Conservation (phyloP, 2,113 vertebrate genomes). For the Ailurus styani region DNA sequence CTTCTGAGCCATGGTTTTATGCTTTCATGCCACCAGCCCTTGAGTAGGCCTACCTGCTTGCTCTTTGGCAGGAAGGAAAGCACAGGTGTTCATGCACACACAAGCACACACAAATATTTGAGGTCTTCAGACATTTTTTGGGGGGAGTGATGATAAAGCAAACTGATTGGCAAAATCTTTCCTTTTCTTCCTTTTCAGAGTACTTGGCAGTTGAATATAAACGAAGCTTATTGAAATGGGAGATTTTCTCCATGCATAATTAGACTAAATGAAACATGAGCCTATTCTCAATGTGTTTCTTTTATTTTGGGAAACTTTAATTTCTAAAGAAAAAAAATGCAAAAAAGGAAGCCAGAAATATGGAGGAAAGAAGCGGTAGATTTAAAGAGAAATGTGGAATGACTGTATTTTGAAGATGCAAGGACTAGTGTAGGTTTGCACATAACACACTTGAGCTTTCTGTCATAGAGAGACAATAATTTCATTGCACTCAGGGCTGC, state of each 20-base stretch:
- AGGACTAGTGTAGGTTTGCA: neutral
- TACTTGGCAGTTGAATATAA: constrained; percentile 76
- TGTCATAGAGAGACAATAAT: rapidly evolving
- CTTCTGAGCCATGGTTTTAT: neutral
- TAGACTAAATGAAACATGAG: constrained; percentile 78
- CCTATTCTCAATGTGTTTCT: constrained; percentile 72
- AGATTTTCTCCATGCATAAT: constrained; percentile 79
- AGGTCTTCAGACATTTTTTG: constrained; percentile 51
- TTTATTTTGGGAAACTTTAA: constrained; percentile 78
- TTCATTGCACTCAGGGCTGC: neutral
- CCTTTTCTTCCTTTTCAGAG: constrained; percentile 37
- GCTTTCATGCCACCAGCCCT: neutral
- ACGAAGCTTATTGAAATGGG: constrained; percentile 78
- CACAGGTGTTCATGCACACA: neutral
- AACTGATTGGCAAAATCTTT: constrained; percentile 65
- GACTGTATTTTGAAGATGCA: neutral
- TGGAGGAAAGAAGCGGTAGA: neutral
- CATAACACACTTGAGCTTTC: neutral
- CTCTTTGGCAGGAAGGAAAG: neutral
- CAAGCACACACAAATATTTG: constrained; percentile 50
- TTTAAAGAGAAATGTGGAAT: neutral
- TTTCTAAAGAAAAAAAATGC: constrained; percentile 35
- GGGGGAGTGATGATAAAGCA: constrained; percentile 24
- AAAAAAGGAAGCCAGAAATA: constrained; percentile 20
- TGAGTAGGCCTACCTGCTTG: neutral